These are phyloP conservation scores for Strigamia transsilvanica DNA, from an alignment of 2,888 invertebrate genomes.

Conservation along the genomic window DNA sequence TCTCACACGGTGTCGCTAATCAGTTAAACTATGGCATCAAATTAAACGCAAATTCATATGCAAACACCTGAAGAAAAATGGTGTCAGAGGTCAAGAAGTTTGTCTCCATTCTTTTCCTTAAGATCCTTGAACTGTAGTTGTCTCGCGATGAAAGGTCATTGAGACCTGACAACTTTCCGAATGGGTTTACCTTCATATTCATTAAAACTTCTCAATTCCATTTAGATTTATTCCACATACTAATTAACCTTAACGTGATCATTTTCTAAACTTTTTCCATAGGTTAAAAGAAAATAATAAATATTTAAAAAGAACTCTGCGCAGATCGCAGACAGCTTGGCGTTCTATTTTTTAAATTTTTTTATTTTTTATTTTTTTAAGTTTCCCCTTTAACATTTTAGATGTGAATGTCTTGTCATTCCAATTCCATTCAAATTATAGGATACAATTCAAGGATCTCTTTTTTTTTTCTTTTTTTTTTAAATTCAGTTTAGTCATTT, in stretches of 20 bases:
- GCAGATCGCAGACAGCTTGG: constrained; percentile 10
- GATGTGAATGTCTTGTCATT: constrained; percentile 32
- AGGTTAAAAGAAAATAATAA: background rate
- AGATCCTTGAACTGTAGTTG: constrained; percentile 41
- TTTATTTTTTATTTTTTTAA: background rate
- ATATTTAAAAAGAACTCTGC: background rate
- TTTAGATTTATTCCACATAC: background rate
- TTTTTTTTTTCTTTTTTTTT: background rate
- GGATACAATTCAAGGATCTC: constrained; percentile 42
- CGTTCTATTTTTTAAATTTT: background rate
- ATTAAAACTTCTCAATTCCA: background rate
- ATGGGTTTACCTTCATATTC: constrained; percentile 5
- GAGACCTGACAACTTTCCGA: constrained; percentile 12
- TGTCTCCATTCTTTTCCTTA: constrained; percentile 46
- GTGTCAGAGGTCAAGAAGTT: constrained; percentile 41
- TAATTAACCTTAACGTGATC: background rate
- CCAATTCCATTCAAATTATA: constrained; percentile 24
- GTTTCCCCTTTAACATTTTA: constrained; percentile 37
- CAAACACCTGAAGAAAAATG: constrained; percentile 46
- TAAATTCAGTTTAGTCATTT: constrained; percentile 24
- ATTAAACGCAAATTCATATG: constrained; percentile 40
- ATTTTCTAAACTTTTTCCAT: background rate
- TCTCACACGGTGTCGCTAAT: constrained; percentile 10
- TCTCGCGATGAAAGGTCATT: constrained; percentile 39
- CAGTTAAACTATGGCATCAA: background rate